These are phyloP conservation scores for Helogale parvula DNA, from an alignment of 2,113 vertebrate genomes.

Conservation along the genomic window DNA sequence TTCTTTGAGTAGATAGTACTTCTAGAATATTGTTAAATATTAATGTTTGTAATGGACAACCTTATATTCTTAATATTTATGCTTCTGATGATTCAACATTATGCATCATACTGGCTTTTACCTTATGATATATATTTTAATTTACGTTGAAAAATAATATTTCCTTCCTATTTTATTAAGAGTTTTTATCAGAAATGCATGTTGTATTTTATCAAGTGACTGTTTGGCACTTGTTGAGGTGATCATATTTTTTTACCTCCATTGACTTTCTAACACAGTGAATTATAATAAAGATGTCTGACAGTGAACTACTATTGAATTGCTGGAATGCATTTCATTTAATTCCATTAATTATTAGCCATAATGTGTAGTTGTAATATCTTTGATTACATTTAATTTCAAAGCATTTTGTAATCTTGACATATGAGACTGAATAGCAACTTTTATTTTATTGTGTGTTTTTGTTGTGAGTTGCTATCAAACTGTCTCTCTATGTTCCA, in stretches of 20 bases:
- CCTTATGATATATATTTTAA: neutral
- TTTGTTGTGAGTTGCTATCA: neutral
- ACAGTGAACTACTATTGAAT: neutral
- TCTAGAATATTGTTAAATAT: neutral
- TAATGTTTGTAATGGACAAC: neutral
- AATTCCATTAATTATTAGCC: neutral
- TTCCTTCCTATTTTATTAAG: neutral
- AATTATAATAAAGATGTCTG: neutral
- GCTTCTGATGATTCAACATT: neutral
- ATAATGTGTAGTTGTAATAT: neutral
- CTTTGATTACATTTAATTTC: neutral
- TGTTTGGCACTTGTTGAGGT: neutral
- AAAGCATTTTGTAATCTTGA: neutral
- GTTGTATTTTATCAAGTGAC: neutral
- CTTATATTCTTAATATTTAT: neutral
- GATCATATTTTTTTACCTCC: neutral
- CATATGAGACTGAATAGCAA: neutral
- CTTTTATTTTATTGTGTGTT: neutral
- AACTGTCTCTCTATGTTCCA: neutral
- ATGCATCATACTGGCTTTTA: neutral
- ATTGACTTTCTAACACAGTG: neutral
- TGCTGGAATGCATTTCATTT: neutral
- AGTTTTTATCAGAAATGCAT: neutral
- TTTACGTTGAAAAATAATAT: neutral
- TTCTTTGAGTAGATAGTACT: neutral